Evolutionary conservation across 2,113 vertebrate species (phyloP).

Genomic region (Lichenostomus cassidix): DNA sequence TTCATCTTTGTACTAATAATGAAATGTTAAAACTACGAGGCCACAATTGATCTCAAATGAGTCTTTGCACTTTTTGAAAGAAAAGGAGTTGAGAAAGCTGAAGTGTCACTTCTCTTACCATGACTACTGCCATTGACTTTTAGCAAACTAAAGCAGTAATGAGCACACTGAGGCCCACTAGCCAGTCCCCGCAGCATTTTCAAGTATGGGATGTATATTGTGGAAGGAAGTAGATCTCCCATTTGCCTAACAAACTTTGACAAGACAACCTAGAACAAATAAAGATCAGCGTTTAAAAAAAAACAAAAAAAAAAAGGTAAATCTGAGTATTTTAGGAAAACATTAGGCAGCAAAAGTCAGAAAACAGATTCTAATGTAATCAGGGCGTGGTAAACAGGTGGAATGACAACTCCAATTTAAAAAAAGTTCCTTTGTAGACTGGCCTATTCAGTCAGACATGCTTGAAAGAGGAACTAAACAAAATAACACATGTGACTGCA

Average conservation of each 20-base stretch:
- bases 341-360: neutral
- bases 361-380: neutral
- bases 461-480: neutral
- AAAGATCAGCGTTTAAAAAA: neutral
- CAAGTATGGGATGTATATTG: slow-evolving; percentile 93
- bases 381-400: rapidly evolving
- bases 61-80: neutral
- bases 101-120: slow-evolving; percentile 76
- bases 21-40: neutral
- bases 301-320: neutral
- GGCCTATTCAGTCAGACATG: neutral
- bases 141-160: slow-evolving; percentile 97
- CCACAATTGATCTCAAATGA: neutral
- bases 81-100: neutral
- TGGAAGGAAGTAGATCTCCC: slow-evolving; percentile 94
- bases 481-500: neutral
- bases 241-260: slow-evolving; percentile 99
- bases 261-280: slow-evolving; percentile 87
- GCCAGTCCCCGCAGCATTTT: slow-evolving; percentile 94
- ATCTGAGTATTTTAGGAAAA: slow-evolving; percentile 20
- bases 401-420: neutral
- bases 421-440: neutral
- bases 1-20: neutral
- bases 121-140: slow-evolving; percentile 94
- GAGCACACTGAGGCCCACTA: slow-evolving; percentile 91